Evolutionary conservation across 1,140 invertebrate species (phyloP).

Genomic region (Leptopilina boulardi): DNA sequence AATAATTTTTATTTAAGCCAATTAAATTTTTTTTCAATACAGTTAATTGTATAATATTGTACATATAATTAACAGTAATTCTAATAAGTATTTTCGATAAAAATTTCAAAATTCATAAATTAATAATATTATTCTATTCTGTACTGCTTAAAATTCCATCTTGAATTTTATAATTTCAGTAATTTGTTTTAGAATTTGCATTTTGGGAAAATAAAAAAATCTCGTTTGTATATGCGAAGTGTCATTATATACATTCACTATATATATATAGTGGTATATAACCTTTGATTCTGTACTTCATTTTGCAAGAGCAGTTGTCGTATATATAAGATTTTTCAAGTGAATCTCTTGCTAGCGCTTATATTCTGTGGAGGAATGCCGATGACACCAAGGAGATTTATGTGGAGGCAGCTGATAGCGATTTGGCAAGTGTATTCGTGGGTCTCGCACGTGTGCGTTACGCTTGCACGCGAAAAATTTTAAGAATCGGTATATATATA

Average conservation of each 20-base stretch:
- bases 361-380: constrained; percentile 35
- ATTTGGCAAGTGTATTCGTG: constrained; percentile 54
- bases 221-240: neutral
- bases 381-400: constrained; percentile 52
- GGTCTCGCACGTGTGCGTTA: constrained; percentile 44
- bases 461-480: constrained; percentile 43
- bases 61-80: too few species aligned
- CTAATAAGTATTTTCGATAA: too few species aligned
- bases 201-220: constrained; percentile 1
- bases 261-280: neutral
- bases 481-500: constrained; percentile 41
- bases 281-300: constrained; percentile 11
- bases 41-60: too few species aligned
- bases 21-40: too few species aligned
- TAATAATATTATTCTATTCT: too few species aligned
- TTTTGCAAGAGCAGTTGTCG: constrained; percentile 22
- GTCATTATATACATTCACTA: too few species aligned
- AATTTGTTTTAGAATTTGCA: too few species aligned
- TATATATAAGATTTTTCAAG: constrained; percentile 29
- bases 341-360: constrained; percentile 1
- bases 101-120: too few species aligned
- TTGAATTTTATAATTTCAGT: too few species aligned
- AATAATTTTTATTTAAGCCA: too few species aligned
- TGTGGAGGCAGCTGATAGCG: constrained; percentile 58
- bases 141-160: too few species aligned